These are phyloP conservation scores for Acleris emargana DNA, from an alignment of 2,888 invertebrate genomes.

Conservation along the genomic window DNA sequence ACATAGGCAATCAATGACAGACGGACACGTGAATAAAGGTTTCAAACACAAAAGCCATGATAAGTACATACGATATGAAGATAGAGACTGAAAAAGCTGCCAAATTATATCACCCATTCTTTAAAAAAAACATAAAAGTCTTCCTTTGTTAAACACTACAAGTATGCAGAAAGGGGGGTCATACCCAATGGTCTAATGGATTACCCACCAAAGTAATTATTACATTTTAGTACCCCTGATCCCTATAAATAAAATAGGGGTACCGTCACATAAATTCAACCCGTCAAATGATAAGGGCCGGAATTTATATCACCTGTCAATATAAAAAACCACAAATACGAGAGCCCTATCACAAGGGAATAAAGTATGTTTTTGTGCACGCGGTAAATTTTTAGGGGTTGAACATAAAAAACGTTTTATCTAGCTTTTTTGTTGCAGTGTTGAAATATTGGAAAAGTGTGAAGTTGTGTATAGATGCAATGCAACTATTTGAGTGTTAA, in stretches of 20 bases:
- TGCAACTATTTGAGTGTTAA: too few species aligned
- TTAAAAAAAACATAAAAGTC: too few species aligned
- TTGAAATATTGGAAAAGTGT: not conserved
- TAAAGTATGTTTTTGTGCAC: not conserved
- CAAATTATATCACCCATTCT: too few species aligned
- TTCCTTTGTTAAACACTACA: not conserved
- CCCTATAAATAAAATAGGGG: conserved; percentile 11
- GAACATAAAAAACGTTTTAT: not conserved
- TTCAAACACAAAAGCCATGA: too few species aligned
- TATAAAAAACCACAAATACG: conserved; percentile 8
- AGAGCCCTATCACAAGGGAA: not conserved
- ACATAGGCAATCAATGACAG: too few species aligned
- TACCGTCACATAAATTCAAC: conserved; percentile 12
- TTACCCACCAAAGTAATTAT: conserved; percentile 15
- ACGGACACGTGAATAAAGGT: too few species aligned
- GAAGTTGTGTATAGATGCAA: not conserved
- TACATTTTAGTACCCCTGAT: conserved; percentile 13
- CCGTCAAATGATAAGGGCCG: conserved; percentile 14
- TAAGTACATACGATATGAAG: too few species aligned
- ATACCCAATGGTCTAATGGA: conserved; percentile 4
- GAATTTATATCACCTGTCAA: conserved; percentile 14
- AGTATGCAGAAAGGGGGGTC: not conserved
- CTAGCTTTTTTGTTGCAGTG: not conserved
- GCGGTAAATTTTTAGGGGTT: not conserved
- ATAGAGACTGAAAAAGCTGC: too few species aligned